Conservation (phyloP, 92 coral and sea anemone species). For the Heteractis magnifica region DNA sequence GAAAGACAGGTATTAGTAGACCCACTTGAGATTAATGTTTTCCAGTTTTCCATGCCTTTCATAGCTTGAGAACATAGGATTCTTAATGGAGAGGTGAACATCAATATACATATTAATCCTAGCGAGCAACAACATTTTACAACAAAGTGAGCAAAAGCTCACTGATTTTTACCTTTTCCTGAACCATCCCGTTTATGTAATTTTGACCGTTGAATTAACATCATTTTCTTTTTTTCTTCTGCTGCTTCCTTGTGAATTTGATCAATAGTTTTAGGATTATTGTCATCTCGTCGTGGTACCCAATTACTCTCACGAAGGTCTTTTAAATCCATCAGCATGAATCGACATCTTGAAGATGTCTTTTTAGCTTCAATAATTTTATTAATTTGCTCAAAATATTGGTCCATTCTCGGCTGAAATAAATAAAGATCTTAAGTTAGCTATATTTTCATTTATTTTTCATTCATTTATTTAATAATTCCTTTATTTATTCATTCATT, state of each 20-base stretch:
- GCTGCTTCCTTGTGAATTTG: conserved; percentile 96
- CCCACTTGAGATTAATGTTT: too few relatives aligned
- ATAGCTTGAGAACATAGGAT: too few relatives aligned
- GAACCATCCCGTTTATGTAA: conserved; percentile 40
- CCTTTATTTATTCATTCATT: too few relatives aligned
- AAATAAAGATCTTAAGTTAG: background rate
- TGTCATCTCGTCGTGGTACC: conserved; percentile 92
- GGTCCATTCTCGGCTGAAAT: conserved; percentile 84
- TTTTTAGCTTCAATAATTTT: conserved; percentile 69
- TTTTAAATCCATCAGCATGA: conserved; percentile 88
- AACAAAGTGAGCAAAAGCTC: too few relatives aligned
- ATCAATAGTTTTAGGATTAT: conserved; percentile 94
- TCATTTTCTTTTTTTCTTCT: conserved; percentile 64
- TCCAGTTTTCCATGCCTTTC: too few relatives aligned
- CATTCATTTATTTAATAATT: too few relatives aligned
- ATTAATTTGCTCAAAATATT: conserved; percentile 79
- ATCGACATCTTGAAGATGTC: conserved; percentile 79
- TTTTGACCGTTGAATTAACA: conserved; percentile 57
- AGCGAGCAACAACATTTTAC: too few relatives aligned
- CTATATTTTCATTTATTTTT: too few relatives aligned
- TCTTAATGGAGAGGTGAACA: too few relatives aligned
- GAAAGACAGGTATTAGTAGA: background rate
- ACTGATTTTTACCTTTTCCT: conserved; percentile 35
- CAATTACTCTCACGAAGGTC: conserved; percentile 78
- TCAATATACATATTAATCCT: too few relatives aligned